Percentiles rank a stretch among this genome's conserved stretches.
Conservation (phyloP, 2,888 invertebrate genomes). For the Drosophila kambysellisi region DNA sequence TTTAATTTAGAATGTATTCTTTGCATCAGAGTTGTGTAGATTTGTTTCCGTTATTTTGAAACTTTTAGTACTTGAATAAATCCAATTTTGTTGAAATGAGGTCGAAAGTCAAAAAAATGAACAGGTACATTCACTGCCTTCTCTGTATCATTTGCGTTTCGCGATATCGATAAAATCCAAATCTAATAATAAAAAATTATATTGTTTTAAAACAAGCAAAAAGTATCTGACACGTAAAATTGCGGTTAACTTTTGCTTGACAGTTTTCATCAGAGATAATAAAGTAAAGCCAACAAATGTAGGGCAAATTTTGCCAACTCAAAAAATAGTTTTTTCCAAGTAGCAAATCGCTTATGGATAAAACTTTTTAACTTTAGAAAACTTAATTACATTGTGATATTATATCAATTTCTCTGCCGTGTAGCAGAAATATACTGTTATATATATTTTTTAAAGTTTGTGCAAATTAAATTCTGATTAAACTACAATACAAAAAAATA, state of each 20-base stretch:
- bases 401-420: neutral
- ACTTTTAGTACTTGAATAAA: too few relatives aligned
- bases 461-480: neutral
- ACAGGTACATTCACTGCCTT: neutral
- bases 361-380: neutral
- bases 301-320: neutral
- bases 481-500: too few relatives aligned
- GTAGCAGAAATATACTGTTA: neutral
- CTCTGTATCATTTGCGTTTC: rapidly evolving
- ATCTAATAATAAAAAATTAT: neutral
- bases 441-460: neutral
- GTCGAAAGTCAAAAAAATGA: too few relatives aligned
- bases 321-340: neutral
- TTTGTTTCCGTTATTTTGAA: neutral
- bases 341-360: neutral
- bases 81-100: too few relatives aligned
- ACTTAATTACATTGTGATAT: neutral
- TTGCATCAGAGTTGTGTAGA: neutral
- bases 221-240: neutral
- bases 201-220: neutral
- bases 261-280: neutral
- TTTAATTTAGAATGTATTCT: neutral
- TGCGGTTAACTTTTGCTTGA: neutral
- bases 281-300: neutral
- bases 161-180: too few relatives aligned